Evolutionary conservation across 2,797 vertebrate genomes (phyloP), one percentile per base, ranked within the genome.

Genomic region (Arctocebus calabarensis): DNA sequence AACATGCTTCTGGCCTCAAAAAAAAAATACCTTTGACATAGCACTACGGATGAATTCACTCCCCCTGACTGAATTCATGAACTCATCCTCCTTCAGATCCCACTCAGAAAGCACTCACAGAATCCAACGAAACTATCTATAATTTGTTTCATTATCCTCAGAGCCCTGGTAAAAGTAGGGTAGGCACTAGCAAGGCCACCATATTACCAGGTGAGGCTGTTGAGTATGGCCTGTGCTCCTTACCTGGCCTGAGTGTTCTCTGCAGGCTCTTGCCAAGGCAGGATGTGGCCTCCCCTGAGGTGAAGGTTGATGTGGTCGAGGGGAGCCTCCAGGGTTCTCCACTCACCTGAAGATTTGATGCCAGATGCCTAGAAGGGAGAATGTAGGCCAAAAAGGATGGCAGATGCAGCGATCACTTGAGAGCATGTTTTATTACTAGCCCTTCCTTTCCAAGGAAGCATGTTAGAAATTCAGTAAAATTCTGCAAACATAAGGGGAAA

Each of bases 281-380:
- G 74, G 94, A 99, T 99, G 94, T 99, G 97, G 59, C 99, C 99
- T 16, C 99, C 99, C 97, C 99, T 98, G 79, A 99, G 93, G 13
- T 99, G 99, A 91, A 99, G 98, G 97, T 99, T 99, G 97, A 99
- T 99, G 20, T 98, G 98, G 1, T 99, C 95, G 48, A 99, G 71
- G 32, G 99, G 99, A 90, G 99, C 97, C 0, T 40, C 0, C 98
- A 99, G 97, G 2, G 0, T 2, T 1, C 86, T 3, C 94, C 82
- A 93, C 29, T 94, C 3, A 19, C 96, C 57, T 19, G 71, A 95
- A 0, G 94, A 74, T 1, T 77, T 91, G 22, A 98, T 43, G 0
- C 97, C 6, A 92, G 7, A 57, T 22, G 97, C 97, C 99, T 99
- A 23, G 48, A 97, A 37, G 0, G 5, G 84, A 95, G 48, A 85